Evolutionary conservation across 2,888 invertebrate species (phyloP).

Genomic region (Furcula furcula): DNA sequence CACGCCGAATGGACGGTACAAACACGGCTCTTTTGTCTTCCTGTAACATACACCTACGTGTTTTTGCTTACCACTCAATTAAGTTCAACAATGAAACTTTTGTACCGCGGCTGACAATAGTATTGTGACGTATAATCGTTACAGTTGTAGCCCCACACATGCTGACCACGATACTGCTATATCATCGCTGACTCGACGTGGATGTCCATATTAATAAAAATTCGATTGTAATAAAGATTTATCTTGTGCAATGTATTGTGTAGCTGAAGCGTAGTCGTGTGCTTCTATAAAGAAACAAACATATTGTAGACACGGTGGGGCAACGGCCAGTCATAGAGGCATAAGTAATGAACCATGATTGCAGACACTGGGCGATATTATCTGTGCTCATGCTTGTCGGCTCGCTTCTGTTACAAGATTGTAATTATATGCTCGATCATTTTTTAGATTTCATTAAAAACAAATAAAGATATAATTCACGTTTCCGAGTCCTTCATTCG

Average conservation of each 20-base stretch:
- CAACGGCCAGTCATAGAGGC: conserved; percentile 25
- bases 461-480: neutral
- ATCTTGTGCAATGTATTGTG: conserved; percentile 61
- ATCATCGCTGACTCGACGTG: conserved; percentile 47
- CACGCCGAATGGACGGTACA: conserved; percentile 9
- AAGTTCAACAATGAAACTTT: conserved; percentile 36
- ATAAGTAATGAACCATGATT: conserved; percentile 34
- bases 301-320: conserved; percentile 30
- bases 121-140: conserved; percentile 38
- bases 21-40: conserved; percentile 23
- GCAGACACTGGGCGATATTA: conserved; percentile 33
- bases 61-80: conserved; percentile 38
- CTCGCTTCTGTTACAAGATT: neutral
- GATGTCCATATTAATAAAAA: conserved; percentile 58
- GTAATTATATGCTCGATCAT: neutral
- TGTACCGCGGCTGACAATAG: conserved; percentile 34
- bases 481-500: neutral
- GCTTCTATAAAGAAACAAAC: conserved; percentile 50
- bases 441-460: neutral
- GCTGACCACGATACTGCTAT: conserved; percentile 36
- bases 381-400: conserved; percentile 5
- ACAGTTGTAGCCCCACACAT: conserved; percentile 29
- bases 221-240: conserved; percentile 58
- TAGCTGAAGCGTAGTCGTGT: conserved; percentile 31
- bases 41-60: conserved; percentile 13